Evolutionary conservation across 2,888 invertebrate genomes (phyloP), one percentile per base, ranked within the genome.

Genomic region (Resseliella maxima): DNA sequence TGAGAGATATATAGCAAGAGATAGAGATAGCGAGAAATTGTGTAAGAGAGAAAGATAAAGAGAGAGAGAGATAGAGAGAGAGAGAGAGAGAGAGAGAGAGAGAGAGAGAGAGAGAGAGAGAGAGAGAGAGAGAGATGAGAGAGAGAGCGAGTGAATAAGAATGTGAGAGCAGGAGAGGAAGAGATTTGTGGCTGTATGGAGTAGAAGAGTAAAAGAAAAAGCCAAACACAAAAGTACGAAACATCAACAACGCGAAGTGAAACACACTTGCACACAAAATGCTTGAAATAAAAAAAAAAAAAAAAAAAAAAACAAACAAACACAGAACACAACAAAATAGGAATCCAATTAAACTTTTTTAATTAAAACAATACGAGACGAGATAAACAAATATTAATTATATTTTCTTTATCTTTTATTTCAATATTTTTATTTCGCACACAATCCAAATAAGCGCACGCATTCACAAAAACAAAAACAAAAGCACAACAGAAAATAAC

Each of bases 341-440:
- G 64, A 86, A 83, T 86, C 86, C 86, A 86, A 86, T 86, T 86
- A 83, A 86, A 86, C 86, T 86, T 86, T 86, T 83, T 50, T 86
- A 86, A 86, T 86, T 86, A 86, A 86, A 86, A 86, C 45, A 86
- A 81, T 81, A 86, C 81, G 24, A 72, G 24, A 46, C 35, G 81
- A 81, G 86, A 86, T 86, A 86, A 86, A 86, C 86, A 86, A 86
- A 86, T 86, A 86, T 86, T 86, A 86, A 86, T 86, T 86, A 36
- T 86, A 86, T 59, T 85, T 86, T 86, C 86, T 86, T 86, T 86
- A 85, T 85, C 85, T 85, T 41, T 85, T 46, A 86, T 54, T 85
- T 45, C 85, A 46, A 46, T 46, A 46, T 85, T 31, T 46, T 85
- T 85, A 35, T 54, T 85, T 85, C n/a, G 72, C 72, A 72, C 27